phyloP scores from a whole-genome alignment of 2,113 vertebrate genomes.

The Daphoenositta chrysoptera region DNA sequence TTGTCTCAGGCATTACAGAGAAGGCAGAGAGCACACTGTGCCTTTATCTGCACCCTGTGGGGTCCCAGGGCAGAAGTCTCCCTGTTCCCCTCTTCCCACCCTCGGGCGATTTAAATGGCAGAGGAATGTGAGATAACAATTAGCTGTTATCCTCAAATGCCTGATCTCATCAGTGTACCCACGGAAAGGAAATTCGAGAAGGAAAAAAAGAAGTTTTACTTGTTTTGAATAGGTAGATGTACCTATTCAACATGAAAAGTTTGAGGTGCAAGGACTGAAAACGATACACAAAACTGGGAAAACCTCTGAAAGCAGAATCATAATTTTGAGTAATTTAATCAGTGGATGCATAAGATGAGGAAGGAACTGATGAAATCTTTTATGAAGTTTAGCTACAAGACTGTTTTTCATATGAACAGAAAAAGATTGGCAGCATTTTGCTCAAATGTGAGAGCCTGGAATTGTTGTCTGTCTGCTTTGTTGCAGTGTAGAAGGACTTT shows the following conservation, averaged over 20 bases:
- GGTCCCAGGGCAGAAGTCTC: neutral
- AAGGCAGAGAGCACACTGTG: rapidly evolving
- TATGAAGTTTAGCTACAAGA: neutral
- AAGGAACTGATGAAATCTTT: neutral
- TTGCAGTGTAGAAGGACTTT: neutral
- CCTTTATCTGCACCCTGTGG: neutral
- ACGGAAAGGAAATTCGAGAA: neutral
- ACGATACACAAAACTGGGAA: neutral
- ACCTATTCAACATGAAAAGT: neutral
- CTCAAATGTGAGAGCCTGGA: neutral
- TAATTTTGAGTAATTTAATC: neutral
- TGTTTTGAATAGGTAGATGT: neutral
- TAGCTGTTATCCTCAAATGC: neutral
- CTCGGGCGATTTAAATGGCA: neutral
- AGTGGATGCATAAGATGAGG: neutral
- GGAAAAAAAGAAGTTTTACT: neutral
- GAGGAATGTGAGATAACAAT: neutral
- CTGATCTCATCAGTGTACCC: neutral
- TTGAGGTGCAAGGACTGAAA: neutral
- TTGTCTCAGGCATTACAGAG: neutral
- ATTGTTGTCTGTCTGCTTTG: neutral
- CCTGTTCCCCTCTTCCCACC: neutral
- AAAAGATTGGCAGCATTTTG: neutral
- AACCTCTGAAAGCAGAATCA: neutral
- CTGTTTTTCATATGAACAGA: neutral